Evolutionary conservation across 1,140 invertebrate genomes (phyloP), one percentile per base, ranked within the genome.

Genomic region (Drosophila chauvacae): DNA sequence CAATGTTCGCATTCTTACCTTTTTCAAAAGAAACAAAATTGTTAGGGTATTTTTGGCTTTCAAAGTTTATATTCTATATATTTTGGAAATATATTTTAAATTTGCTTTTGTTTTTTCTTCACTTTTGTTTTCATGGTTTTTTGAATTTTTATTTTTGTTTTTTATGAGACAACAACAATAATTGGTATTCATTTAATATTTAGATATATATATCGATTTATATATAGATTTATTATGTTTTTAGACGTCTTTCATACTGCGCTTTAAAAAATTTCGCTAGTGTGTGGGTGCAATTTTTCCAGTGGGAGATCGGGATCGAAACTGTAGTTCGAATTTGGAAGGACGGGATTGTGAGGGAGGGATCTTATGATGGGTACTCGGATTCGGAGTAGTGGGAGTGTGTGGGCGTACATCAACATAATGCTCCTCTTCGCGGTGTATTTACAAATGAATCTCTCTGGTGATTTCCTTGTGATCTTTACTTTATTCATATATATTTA

Each of bases 81-180:
- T 77, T 77, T 77, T 77, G 75, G 75, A 77, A 77, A 77, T 77
- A 77, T 77, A 77, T 77, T 77, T 77, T 62, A 77, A 70, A 69
- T 77, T 77, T 77, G 75, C 73, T 76, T 74, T 77, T 56, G 57
- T 77, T 77, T 77, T 77, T 71, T 41, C 50, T 37, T 61, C 45
- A n/a, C 18, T 75, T 71, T 60, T 30, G 45, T 60, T 51, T 73
- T 64, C 16, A 35, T 50, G 63, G 50, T 58, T 78, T 76, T 76
- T 10, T 39, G 33, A 26, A 65, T 72, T 62, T 56, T 41, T 11
- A 3, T 75, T 75, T 61, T 74, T 62, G 20, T 35, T 77, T 70
- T 71, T 71, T 78, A 81, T 84, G 77, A 88, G 85, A 88, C 85
- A 90, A 90, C 84, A 88, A 90, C 81, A 88, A 88, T 90, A 86